Conservation (phyloP, 2,888 invertebrate genomes). For the Bellardia bayeri region DNA sequence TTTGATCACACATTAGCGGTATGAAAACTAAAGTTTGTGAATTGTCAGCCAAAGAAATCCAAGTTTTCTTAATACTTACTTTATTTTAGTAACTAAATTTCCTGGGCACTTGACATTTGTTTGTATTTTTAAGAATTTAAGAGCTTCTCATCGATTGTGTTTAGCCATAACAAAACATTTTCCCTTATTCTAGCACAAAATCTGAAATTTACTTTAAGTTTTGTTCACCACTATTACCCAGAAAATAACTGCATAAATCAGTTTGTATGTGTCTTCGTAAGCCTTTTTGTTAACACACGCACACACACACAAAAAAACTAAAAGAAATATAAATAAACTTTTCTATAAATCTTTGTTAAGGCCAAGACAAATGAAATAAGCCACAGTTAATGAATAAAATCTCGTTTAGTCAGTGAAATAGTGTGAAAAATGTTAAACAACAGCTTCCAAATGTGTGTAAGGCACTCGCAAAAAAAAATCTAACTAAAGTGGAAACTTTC, state of each 20-base stretch:
- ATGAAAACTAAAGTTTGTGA: no score
- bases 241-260: conserved; percentile 22
- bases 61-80: no score
- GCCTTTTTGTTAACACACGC: conserved; percentile 7
- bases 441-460: conserved; percentile 10
- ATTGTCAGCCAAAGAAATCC: no score
- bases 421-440: conserved; percentile 72
- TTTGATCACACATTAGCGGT: no score
- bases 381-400: conserved; percentile 73
- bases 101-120: no score
- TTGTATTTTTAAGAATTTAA: no score
- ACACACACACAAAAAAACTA: background rate
- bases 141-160: no score
- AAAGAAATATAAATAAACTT: conserved; percentile 43
- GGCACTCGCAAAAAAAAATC: conserved; percentile 3
- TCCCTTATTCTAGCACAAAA: no score
- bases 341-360: conserved; percentile 71
- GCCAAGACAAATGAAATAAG: conserved; percentile 73
- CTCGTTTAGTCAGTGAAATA: conserved; percentile 69
- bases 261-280: background rate
- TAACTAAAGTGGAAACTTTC: conserved; percentile 14
- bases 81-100: no score
- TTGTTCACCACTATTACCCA: conserved; percentile 1
- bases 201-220: background rate
- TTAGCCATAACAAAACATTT: no score